Percentiles rank a stretch among this genome's conserved stretches.
phyloP scores from a whole-genome alignment of 2,113 vertebrate genomes.

The Sphaerodactylus townsendi region DNA sequence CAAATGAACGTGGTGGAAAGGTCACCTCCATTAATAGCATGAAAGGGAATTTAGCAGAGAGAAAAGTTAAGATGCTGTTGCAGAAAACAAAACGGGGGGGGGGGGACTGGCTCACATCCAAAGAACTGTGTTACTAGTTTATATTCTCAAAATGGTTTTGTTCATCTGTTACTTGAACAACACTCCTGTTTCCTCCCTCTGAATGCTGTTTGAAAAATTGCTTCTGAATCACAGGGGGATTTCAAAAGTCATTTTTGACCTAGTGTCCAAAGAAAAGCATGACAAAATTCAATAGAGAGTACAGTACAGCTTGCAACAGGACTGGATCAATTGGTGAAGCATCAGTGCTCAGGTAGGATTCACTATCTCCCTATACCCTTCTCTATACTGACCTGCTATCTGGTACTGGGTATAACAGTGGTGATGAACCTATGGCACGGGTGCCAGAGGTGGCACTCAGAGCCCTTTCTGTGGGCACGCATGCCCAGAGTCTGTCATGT shows the following conservation, averaged over 20 bases:
- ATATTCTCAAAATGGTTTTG: background rate
- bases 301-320: too few relatives aligned
- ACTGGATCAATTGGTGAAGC: too few relatives aligned
- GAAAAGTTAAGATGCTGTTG: background rate
- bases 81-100: background rate
- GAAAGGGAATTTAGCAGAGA: background rate
- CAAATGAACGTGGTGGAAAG: background rate
- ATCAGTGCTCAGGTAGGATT: too few relatives aligned
- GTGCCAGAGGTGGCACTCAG: too few relatives aligned
- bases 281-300: too few relatives aligned
- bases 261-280: background rate
- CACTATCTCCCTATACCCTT: too few relatives aligned
- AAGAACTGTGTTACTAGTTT: background rate
- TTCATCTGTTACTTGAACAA: background rate
- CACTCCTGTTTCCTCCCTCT: too few relatives aligned
- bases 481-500: too few relatives aligned
- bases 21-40: slow-evolving; percentile 5
- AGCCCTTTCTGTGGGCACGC: too few relatives aligned
- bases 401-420: too few relatives aligned
- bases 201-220: background rate
- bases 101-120: background rate
- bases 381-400: too few relatives aligned
- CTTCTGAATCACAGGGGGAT: background rate
- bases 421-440: too few relatives aligned
- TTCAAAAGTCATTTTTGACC: background rate